Evolutionary conservation across 1,140 invertebrate genomes (phyloP), one percentile per base, ranked within the genome.

Genomic region (Parapsyche elsis): DNA sequence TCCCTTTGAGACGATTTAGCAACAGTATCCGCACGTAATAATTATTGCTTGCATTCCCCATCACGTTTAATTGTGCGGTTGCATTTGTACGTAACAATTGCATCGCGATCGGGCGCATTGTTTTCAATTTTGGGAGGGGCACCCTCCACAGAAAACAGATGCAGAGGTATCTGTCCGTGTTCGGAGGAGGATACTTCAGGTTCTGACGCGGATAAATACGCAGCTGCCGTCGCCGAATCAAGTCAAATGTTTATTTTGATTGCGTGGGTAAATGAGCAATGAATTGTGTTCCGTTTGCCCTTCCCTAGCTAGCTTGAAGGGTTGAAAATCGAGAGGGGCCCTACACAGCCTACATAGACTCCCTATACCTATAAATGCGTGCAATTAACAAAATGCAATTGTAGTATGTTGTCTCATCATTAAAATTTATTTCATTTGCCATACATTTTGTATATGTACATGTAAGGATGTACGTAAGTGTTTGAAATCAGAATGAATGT

Each of bases 171-270:
- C 38, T 46, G 12, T 53, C 71, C 4, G 30, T 46, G n/a, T 49
- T 9, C 26, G 45, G 19, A 46, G 49, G 45, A n/a, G 49, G 16
- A 75, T 74, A 53, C 49, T 26, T 67, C 5, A 53, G 49, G 49
- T 53, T 53, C 12, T 5, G 12, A 10, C 7, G n/a, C 71, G 24
- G 71, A 64, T 79, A 78, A 80, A 77, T 61, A 81, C 44, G 71
- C 80, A 83, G 77, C 78, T 77, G 80, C 80, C 76, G 74, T 74
- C 59, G 77, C 73, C 16, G 77, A 83, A 81, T 78, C 77, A 83
- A 83, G 78, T 83, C 82, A 83, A 83, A 83, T 83, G 82, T 83
- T 83, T 83, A 83, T 83, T 83, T 83, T 83, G 82, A 81, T 83
- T 83, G 80, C 75, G 49, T 71, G 80, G 78, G 78, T 83, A 81